phyloP scores from a whole-genome alignment of 2,888 invertebrate genomes.

The Sphaeridia pumilis region DNA sequence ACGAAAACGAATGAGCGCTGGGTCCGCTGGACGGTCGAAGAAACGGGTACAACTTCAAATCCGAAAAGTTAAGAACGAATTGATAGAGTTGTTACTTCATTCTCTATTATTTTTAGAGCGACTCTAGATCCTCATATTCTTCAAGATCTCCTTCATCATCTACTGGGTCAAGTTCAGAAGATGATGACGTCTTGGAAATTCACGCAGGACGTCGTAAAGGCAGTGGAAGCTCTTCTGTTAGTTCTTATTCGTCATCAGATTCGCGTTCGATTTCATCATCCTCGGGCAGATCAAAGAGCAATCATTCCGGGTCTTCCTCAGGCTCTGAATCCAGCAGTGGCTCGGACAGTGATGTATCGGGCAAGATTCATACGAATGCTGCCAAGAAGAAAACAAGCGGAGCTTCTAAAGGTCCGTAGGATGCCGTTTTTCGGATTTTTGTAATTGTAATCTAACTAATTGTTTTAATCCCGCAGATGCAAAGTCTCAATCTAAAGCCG shows the following conservation, averaged over 20 bases:
- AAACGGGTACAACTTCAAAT: too few relatives aligned
- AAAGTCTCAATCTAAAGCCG: background rate
- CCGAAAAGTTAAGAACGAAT: too few relatives aligned
- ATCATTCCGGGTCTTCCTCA: slow-evolving; percentile 3
- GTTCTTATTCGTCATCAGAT: slow-evolving; percentile 12
- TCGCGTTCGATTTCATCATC: slow-evolving; percentile 6
- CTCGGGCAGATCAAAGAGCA: background rate
- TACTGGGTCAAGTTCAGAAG: slow-evolving; percentile 16
- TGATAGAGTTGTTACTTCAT: too few relatives aligned
- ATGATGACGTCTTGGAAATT: slow-evolving; percentile 28
- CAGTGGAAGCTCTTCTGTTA: slow-evolving; percentile 14
- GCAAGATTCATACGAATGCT: slow-evolving; percentile 1
- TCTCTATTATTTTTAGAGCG: too few relatives aligned
- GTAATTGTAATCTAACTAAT: background rate
- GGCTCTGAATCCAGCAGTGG: slow-evolving; percentile 2
- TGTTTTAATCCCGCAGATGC: background rate
- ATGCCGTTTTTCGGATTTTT: background rate
- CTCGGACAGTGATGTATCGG: slow-evolving; percentile 9
- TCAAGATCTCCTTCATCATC: background rate
- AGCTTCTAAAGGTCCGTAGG: background rate
- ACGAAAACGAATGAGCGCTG: background rate
- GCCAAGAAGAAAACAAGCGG: background rate
- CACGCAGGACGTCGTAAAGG: slow-evolving; percentile 19
- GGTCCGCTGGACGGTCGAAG: too few relatives aligned
- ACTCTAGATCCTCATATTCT: too few relatives aligned